Base-by-base conservation (phyloP, 2,888 invertebrate species). In the Didymodactylos carnosus region DNA sequence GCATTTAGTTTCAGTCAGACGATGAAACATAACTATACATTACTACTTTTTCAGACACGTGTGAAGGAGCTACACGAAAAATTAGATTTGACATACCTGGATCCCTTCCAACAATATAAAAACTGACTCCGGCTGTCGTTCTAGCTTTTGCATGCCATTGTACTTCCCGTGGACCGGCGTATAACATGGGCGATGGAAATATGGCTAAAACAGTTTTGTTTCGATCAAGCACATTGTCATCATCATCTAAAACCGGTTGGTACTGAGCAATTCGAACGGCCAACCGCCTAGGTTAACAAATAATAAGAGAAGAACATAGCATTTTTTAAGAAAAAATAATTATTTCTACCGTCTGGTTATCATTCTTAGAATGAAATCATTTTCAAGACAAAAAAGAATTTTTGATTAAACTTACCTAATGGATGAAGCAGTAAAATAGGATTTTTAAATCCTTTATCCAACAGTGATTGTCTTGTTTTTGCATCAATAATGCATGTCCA, bases 131-230 rank as follows among this genome's bases (percentile, higher is more conserved):
- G 8, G 97, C 93, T 79, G 91, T 90, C 91, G 97, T 91, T 78
- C 92, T 87, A 4, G 92, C 90, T 80, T 92, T 92, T 2, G 92
- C 92, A 83, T 93, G 92, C 92, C 92, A 93, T 83, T 92, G 92
- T 8, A 93, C 93, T 87, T 98, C 98, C 19, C 94, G 93, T n/a
- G 98, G 97, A 0, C 98, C 98, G 2, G 97, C 98, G 82, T 98
- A 98, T 90, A 94, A 90, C 98, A 98, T 99, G 1, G 98, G 98
- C 72, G 95, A 94, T 0, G 98, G 98, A 85, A 99, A 99, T 80
- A 99, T 95, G 0, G 95, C 95, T 76, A 97, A 84, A 16, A 98
- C 88, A 0, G 98, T 98, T 35, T 89, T 87, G 49, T 88, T 86
- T 0, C 89, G 88, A 81, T 94, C 91, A 53, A 86, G 79, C 0